Conservation (phyloP, 2,888 invertebrate species). For the Acanthosepion pharaonis region DNA sequence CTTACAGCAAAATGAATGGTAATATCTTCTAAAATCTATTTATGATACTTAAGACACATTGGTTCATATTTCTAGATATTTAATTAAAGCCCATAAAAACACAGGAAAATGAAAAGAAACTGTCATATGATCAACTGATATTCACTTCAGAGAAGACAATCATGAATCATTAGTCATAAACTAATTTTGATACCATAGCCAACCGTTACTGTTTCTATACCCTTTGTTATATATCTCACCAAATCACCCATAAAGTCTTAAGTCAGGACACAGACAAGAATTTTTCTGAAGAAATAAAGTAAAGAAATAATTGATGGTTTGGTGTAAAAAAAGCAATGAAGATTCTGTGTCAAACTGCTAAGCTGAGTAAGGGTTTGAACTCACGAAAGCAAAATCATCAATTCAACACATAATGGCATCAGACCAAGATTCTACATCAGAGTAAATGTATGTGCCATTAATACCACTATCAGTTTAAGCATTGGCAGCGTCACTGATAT, state of each 20-base stretch:
- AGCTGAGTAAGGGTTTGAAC: too few relatives aligned
- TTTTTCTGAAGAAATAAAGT: not conserved
- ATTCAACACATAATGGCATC: not conserved
- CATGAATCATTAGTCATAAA: not conserved
- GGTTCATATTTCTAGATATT: not conserved
- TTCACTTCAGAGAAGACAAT: not conserved
- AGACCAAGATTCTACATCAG: not conserved
- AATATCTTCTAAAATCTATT: too few relatives aligned
- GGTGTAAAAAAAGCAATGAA: not conserved
- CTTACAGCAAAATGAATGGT: too few relatives aligned
- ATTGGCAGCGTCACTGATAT: not conserved
- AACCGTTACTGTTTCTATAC: not conserved
- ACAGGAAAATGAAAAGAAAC: not conserved
- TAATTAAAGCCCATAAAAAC: not conserved
- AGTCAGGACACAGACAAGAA: not conserved
- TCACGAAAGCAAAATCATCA: not conserved
- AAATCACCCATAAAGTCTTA: not conserved
- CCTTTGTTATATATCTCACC: not conserved
- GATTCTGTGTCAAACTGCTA: too few relatives aligned
- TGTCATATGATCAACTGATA: not conserved
- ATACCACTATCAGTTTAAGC: not conserved
- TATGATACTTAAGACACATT: too few relatives aligned
- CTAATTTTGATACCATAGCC: not conserved
- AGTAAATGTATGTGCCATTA: not conserved
- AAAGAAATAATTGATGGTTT: not conserved